Evolutionary conservation across 2,797 vertebrate species (phyloP).

Genomic region (Danio aesculapii): DNA sequence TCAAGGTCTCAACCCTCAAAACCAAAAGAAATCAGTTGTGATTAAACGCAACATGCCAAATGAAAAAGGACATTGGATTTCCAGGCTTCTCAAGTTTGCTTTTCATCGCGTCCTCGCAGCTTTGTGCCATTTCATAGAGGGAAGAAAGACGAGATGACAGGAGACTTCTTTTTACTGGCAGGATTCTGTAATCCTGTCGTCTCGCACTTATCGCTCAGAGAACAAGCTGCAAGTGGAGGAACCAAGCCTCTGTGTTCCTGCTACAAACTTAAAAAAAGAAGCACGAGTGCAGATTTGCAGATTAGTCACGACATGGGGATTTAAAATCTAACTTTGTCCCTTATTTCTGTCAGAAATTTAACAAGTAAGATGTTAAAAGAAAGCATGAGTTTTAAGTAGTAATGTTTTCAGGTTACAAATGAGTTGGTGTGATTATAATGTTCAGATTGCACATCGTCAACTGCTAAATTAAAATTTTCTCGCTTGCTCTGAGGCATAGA

Average conservation of each 20-base stretch:
- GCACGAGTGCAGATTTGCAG: constrained; percentile 9
- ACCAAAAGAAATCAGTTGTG: not conserved
- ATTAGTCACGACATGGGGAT: not conserved
- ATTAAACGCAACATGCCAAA: not conserved
- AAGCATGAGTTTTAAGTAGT: not conserved
- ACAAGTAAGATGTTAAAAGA: not conserved
- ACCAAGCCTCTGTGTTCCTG: not conserved
- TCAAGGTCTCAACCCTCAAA: not conserved
- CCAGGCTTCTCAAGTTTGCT: not conserved
- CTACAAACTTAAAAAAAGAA: not conserved
- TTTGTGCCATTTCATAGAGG: constrained; percentile 27
- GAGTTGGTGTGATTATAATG: too few species aligned
- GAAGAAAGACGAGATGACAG: constrained; percentile 17
- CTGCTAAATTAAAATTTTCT: too few species aligned
- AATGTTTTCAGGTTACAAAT: too few species aligned
- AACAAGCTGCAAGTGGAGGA: not conserved
- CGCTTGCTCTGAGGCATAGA: too few species aligned
- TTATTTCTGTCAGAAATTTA: not conserved
- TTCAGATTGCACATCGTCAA: too few species aligned
- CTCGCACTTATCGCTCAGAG: constrained; percentile 2
- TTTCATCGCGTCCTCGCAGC: not conserved
- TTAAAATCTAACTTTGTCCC: not conserved
- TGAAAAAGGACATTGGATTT: constrained; percentile 4
- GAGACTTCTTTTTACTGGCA: constrained; percentile 13
- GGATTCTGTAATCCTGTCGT: constrained; percentile 21